Conservation (phyloP, 2,797 vertebrate genomes). For the Carcharodon carcharias region DNA sequence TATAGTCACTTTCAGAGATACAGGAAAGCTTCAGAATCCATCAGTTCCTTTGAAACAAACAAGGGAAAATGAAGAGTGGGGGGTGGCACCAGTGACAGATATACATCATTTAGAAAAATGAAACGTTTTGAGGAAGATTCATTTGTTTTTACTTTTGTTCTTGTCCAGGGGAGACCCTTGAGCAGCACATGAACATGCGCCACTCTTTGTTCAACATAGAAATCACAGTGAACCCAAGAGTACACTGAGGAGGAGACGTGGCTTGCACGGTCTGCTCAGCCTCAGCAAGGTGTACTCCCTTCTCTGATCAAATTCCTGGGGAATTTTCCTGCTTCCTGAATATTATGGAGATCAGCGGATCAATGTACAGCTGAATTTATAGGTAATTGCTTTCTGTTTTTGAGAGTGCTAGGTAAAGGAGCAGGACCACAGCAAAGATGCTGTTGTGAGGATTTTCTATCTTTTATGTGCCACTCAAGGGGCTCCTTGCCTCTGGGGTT, state of each 20-base stretch:
- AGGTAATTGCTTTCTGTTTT: not conserved
- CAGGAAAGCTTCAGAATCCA: not conserved
- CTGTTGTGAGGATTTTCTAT: not conserved
- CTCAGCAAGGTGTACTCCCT: slow-evolving; percentile 62
- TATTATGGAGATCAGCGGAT: not conserved
- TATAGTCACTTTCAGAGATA: not conserved
- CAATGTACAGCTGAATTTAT: not conserved
- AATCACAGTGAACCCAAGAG: slow-evolving; percentile 72
- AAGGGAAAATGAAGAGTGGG: not conserved
- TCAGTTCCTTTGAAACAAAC: no score
- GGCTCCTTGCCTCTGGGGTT: no score
- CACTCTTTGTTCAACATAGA: slow-evolving; percentile 75
- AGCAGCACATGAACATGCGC: slow-evolving; percentile 66
- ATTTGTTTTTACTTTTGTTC: slow-evolving; percentile 40
- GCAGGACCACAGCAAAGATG: not conserved
- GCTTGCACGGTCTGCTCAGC: slow-evolving; percentile 71
- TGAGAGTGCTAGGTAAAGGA: not conserved
- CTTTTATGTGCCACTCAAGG: not conserved
- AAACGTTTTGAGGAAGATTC: not conserved
- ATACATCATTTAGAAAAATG: not conserved
- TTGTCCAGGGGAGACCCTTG: slow-evolving; percentile 67
- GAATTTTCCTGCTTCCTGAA: not conserved
- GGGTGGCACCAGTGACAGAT: not conserved
- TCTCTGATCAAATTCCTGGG: no score
- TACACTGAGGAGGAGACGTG: slow-evolving; percentile 66